These are phyloP conservation scores for Gymnogyps californianus DNA, from an alignment of 2,113 vertebrate species.

Conservation along the genomic window DNA sequence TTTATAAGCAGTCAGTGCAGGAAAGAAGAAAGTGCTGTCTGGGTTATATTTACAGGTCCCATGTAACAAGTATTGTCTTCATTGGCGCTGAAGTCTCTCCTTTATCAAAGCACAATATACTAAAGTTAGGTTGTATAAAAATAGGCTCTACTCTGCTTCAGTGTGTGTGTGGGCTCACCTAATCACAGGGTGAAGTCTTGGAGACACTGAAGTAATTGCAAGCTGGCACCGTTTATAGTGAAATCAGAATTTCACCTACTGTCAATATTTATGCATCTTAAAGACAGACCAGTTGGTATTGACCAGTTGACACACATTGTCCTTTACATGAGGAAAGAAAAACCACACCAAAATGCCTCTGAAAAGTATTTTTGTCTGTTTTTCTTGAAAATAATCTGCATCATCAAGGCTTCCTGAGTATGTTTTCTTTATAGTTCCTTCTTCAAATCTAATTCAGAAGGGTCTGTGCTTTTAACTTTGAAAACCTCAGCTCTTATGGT, in stretches of 20 bases:
- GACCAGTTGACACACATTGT: background rate
- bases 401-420: background rate
- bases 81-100: background rate
- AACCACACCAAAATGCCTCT: background rate
- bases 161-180: fast-evolving
- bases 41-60: background rate
- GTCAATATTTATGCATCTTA: background rate
- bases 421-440: background rate
- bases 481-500: background rate
- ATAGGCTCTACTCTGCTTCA: background rate
- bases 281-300: background rate
- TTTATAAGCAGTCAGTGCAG: background rate
- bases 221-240: background rate
- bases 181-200: background rate
- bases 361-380: background rate
- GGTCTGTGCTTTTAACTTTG: background rate
- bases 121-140: background rate
- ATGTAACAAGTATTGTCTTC: background rate
- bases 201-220: background rate
- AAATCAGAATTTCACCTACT: background rate
- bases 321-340: background rate
- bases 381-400: background rate
- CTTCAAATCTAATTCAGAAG: background rate
- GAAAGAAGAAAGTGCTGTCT: background rate
- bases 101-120: background rate